Evolutionary conservation across 2,797 vertebrate genomes (phyloP), one percentile per base, ranked within the genome.

Genomic region (Schizopygopsis pylzovi): DNA sequence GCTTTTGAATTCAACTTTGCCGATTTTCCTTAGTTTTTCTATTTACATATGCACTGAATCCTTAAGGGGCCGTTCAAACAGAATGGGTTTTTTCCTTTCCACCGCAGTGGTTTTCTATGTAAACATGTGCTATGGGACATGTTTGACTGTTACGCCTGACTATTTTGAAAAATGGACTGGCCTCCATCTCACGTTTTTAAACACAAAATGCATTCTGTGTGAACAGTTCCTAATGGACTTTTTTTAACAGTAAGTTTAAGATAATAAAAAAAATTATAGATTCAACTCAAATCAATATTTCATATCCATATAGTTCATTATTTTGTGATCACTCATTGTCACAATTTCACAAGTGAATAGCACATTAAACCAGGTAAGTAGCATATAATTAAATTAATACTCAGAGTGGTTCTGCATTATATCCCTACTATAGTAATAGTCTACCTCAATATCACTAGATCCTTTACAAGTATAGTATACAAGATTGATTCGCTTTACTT

Each of bases 361-460:
- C 68, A 25, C 4, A 3, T 7, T 49, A 33, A 18, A 49, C 18
- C 18, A 1, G 5, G 20, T 33, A 33, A 33, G 33, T 52, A 73
- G 43, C 71, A 73, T 16, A 75, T 16, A 75, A 25, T 25, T 47
- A 28, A 71, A 39, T 5, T 56, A 22, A 43, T 25, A 39, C 18
- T 43, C 39, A 45, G 13, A 61, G 61, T 61, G 2, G 7, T 61
- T 41, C 22, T 63, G 22, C 10, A 63, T 41, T 25, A 33, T 79
- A 41, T 10, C 22, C 3, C 20, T 13, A 37, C 8, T 1, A 20
- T 43, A 56, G 20, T 37, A 76, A 52, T 9, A 12, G 45, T 7
- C 72, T 61, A 13, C 47, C 33, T 68, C 15, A 79, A 68, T 54
- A 56, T 43, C 70, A 83, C 73, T 71, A 73, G 41, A 87, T 89